phyloP scores from a whole-genome alignment of 2,888 invertebrate genomes.

The Cosmia pyralina region DNA sequence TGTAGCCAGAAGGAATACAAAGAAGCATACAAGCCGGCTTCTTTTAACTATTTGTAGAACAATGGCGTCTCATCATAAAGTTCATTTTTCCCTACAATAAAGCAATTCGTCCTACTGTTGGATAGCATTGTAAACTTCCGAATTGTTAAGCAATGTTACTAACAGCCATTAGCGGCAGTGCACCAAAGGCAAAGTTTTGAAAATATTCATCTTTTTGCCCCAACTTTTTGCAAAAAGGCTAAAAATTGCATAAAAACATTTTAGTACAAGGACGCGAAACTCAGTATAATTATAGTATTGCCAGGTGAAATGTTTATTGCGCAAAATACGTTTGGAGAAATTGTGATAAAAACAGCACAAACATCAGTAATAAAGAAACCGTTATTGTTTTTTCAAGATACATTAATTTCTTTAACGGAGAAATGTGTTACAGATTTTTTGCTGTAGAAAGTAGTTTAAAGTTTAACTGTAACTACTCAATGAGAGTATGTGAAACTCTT shows the following conservation, averaged over 20 bases:
- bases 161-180: slow-evolving; percentile 82
- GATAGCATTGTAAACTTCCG: slow-evolving; percentile 84
- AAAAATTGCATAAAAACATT: slow-evolving; percentile 78
- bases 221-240: slow-evolving; percentile 75
- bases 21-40: slow-evolving; percentile 76
- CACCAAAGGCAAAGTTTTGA: slow-evolving; percentile 66
- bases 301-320: slow-evolving; percentile 80
- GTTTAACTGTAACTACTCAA: slow-evolving; percentile 44
- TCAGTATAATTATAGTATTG: slow-evolving; percentile 46
- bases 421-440: slow-evolving; percentile 60
- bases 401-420: slow-evolving; percentile 38
- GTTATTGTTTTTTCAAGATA: slow-evolving; percentile 51
- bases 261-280: slow-evolving; percentile 56
- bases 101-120: slow-evolving; percentile 87
- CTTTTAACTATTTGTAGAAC: slow-evolving; percentile 77
- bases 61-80: slow-evolving; percentile 82
- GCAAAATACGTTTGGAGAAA: slow-evolving; percentile 76
- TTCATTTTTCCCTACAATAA: slow-evolving; percentile 85
- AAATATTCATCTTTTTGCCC: slow-evolving; percentile 64
- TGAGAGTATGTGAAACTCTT: slow-evolving; percentile 36
- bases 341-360: slow-evolving; percentile 67
- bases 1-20: slow-evolving; percentile 66
- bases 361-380: slow-evolving; percentile 54
- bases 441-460: slow-evolving; percentile 47
- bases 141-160: slow-evolving; percentile 81